These are phyloP conservation scores for Dasyurus viverrinus DNA, from an alignment of 2,113 vertebrate species.

Conservation along the genomic window DNA sequence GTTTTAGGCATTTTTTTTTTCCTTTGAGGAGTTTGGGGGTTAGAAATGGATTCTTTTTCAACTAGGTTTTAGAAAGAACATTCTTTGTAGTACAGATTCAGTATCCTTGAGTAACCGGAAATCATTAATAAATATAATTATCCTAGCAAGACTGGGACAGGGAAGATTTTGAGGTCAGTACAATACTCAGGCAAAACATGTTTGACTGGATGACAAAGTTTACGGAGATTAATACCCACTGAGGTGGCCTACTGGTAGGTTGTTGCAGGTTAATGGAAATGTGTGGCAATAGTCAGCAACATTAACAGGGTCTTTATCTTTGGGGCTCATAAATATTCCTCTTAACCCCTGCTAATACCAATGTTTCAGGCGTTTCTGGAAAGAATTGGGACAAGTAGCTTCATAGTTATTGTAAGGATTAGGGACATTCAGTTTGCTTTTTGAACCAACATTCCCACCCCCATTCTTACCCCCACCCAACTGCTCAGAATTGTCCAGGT, in stretches of 20 bases:
- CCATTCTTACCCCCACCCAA: background rate
- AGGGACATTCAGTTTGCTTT: background rate
- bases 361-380: constrained; percentile 55
- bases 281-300: constrained; percentile 61
- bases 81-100: constrained; percentile 45
- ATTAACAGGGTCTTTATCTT: constrained; percentile 67
- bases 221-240: constrained; percentile 60
- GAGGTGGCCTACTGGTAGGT: constrained; percentile 59
- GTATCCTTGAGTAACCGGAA: constrained; percentile 63
- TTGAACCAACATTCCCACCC: background rate
- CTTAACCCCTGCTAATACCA: constrained; percentile 51
- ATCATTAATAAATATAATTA: constrained; percentile 61
- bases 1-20: background rate
- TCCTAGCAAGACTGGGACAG: constrained; percentile 36
- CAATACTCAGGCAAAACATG: constrained; percentile 18
- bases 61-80: constrained; percentile 27
- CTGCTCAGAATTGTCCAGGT: accelerated
- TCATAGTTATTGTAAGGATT: constrained; percentile 36
- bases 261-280: constrained; percentile 75
- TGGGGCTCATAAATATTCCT: constrained; percentile 66
- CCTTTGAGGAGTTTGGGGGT: accelerated
- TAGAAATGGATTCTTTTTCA: constrained; percentile 46
- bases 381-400: constrained; percentile 46
- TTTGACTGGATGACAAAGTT: constrained; percentile 62
- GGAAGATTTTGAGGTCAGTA: constrained; percentile 27